Evolutionary conservation across 2,797 vertebrate genomes (phyloP).

Genomic region (Pangasius larnaudii): DNA sequence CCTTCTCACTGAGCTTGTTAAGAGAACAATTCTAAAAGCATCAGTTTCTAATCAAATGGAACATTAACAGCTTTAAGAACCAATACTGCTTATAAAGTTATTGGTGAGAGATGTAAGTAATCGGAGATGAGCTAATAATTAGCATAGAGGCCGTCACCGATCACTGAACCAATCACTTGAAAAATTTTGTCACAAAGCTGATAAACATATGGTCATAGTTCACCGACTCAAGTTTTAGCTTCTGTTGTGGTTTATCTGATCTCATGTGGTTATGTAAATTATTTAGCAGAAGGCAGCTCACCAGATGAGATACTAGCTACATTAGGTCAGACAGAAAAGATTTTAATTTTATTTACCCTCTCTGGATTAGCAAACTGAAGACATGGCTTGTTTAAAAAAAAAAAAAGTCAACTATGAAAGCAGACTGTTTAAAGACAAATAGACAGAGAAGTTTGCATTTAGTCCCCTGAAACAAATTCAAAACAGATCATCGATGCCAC

Average conservation of each 20-base stretch:
- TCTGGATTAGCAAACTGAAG: background rate
- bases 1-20: constrained; percentile 33
- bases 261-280: background rate
- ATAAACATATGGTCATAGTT: background rate
- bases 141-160: background rate
- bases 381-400: too few relatives aligned
- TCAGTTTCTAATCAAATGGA: constrained; percentile 30
- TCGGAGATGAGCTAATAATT: background rate
- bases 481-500: background rate
- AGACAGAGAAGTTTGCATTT: background rate
- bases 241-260: background rate
- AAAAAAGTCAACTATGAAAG: background rate
- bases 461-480: background rate
- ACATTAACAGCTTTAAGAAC: background rate
- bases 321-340: background rate
- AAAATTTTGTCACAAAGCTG: background rate
- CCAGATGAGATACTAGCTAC: background rate
- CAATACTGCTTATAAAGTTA: background rate
- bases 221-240: background rate
- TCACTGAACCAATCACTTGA: background rate
- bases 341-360: background rate
- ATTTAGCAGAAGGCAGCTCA: background rate
- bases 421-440: background rate
- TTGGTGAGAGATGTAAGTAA: background rate
- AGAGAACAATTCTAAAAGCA: constrained; percentile 25